Conservation (phyloP, 1,140 invertebrate species). For the Drosophila burlai region DNA sequence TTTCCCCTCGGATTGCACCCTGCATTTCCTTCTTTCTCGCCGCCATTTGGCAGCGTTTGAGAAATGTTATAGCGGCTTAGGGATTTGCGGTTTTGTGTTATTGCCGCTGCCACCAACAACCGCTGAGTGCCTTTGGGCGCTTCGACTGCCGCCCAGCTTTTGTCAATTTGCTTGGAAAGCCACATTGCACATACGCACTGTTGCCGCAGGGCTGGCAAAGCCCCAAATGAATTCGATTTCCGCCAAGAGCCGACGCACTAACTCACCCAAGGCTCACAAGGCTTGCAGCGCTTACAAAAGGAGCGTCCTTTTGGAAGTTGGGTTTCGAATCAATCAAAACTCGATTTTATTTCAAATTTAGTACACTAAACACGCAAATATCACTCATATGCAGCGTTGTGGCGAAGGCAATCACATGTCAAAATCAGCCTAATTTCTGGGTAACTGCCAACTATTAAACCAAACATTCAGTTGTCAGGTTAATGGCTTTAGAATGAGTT, state of each 20-base stretch:
- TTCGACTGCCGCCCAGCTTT: conserved; percentile 51
- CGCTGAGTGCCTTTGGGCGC: conserved; percentile 44
- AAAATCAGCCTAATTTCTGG: background rate
- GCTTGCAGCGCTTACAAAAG: background rate
- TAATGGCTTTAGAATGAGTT: background rate
- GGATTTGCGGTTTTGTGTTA: conserved; percentile 76
- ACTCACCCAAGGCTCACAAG: conserved; percentile 9
- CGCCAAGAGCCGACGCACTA: conserved; percentile 29
- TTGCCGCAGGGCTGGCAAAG: conserved; percentile 37
- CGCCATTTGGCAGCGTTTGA: conserved; percentile 60
- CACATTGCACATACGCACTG: conserved; percentile 74
- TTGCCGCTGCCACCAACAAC: conserved; percentile 52
- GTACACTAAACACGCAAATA: too few species aligned
- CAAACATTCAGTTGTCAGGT: conserved; percentile 6
- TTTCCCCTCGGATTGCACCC: conserved; percentile 1
- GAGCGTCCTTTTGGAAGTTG: background rate
- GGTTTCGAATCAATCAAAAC: conserved; percentile 34
- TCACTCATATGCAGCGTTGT: background rate
- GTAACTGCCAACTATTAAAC: conserved; percentile 6
- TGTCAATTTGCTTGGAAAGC: conserved; percentile 75
- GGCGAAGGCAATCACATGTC: too few species aligned
- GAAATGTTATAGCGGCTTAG: conserved; percentile 79
- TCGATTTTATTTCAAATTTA: conserved; percentile 15
- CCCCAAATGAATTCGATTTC: conserved; percentile 52
- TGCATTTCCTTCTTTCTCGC: background rate